Base-by-base conservation (phyloP, 2,888 invertebrate genomes). In the Ellobium chinense region DNA sequence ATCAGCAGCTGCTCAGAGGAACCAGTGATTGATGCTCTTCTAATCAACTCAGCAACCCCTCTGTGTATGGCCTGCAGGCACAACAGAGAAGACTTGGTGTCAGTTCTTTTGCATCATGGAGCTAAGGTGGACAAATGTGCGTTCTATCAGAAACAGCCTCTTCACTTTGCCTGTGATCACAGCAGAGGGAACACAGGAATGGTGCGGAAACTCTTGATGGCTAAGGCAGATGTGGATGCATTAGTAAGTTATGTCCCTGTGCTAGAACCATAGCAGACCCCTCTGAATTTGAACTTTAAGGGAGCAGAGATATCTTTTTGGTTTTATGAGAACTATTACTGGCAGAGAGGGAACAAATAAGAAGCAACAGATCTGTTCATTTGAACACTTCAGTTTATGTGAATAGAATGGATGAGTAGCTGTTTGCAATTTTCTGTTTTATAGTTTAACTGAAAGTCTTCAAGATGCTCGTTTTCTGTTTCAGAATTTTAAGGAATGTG, bases 161-260 rank as follows among this genome's bases (percentile, higher is more conserved):
- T 85, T n/a, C 85, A 85, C 46, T 83, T 70, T 69, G 83, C 83
- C 21, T 82, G 83, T 65, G 58, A 80, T 37, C 78, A 83, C 36
- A 79, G 72, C 14, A 14, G 65, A 24, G 78, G 81, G 1, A 85
- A 83, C 69, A 18, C 73, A n/a, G 80, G 79, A 21, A 75, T 82
- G 37, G 83, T 83, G 27, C n/a, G 72, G 34, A 78, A 80, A 14
- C 37, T 79, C 9, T 37, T 85, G 14, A 63, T 82, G 24, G 73
- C 70, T n/a, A 58, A 72, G 14, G 83, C 66, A 21, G 66, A 80
- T n/a, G 34, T 80, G 34, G 31, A 78, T 46, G 83, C 76, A 7
- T 36, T 63, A 66, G 83, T 83, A 36, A 77, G 70, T n/a, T 63
- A n/a, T n/a, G n/a, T n/a, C n/a, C n/a, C n/a, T n/a, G n/a, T n/a